Evolutionary conservation across 2,113 vertebrate species (phyloP), one percentile per base, ranked within the genome.

Genomic region (Rhabdornis inornatus): DNA sequence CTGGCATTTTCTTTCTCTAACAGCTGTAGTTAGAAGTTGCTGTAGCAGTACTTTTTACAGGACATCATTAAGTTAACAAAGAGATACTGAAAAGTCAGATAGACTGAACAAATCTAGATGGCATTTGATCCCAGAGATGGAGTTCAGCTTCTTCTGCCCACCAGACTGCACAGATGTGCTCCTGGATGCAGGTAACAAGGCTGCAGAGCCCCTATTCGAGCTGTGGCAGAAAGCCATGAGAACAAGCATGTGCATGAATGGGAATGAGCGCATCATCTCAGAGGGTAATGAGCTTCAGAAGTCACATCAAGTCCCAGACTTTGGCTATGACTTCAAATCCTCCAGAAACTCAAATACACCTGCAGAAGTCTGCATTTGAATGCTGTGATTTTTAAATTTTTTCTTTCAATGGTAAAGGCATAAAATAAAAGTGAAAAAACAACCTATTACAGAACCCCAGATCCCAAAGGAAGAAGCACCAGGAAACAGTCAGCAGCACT

Each of bases 1-100:
- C 71, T 57, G 68, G 90, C 89, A 88, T 82, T 92, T 96, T 78
- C 71, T 90, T 90, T 78, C 78, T 69, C 78, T 95, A 94, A 80
- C 63, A 96, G 70, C 37, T 87, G 89, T 69, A 74, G 91, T 86
- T 89, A 94, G 94, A 94, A 96, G 94, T 82, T 95, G 91, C 66
- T 90, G 39, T 68, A 95, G 94, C 92, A 95, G 91, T 96, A 93
- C 69, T 95, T 97, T 96, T 93, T 60, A 90, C 17, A 63, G 52
- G 63, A 90, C 95, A 82, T 89, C 94, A 80, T 94, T 95, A 95
- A 1, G 0, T 84, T 95, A 95, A 95, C 86, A 83, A 96, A 64
- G 84, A 95, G 94, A 95, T 80, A 83, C 71, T 85, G 82, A 85
- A 61, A 95, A 77, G 57, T 89, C 71, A 85, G 72, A 87, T 17